phyloP scores from a whole-genome alignment of 2,113 vertebrate genomes.

The Cygnus buccinator region DNA sequence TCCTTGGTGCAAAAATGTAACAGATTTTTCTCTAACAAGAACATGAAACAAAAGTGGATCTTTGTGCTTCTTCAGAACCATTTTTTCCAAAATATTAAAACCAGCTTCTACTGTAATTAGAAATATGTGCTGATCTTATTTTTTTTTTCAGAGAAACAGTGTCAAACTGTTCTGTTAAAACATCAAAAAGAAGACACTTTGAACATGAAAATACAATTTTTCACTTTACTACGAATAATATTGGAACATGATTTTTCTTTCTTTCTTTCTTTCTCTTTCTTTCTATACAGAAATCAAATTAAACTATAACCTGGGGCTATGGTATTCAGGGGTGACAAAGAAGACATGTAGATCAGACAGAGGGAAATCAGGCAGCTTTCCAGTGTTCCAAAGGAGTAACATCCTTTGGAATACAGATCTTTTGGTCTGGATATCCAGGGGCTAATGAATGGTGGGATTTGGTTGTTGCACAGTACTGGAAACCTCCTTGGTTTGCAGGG shows the following conservation, averaged over 20 bases:
- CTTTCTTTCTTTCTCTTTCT: too few relatives aligned
- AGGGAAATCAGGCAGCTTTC: neutral
- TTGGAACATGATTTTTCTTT: neutral
- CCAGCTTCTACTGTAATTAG: neutral
- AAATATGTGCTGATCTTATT: neutral
- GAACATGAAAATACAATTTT: neutral
- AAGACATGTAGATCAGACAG: neutral
- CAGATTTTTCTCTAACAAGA: neutral
- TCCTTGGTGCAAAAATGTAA: neutral
- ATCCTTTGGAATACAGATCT: neutral
- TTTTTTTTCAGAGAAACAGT: neutral
- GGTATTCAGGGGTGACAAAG: neutral
- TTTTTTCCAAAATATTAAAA: neutral
- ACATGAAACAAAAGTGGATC: neutral
- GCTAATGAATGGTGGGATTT: neutral
- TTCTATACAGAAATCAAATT: neutral
- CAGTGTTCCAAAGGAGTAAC: neutral
- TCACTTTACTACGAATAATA: neutral
- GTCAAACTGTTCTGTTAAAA: neutral
- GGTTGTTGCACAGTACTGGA: neutral
- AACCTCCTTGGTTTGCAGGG: neutral
- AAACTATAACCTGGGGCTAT: neutral
- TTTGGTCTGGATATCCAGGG: neutral
- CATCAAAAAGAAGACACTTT: neutral
- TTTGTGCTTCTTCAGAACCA: neutral